Base-by-base conservation (phyloP, 2,113 vertebrate genomes). In the Phaethornis superciliosus region DNA sequence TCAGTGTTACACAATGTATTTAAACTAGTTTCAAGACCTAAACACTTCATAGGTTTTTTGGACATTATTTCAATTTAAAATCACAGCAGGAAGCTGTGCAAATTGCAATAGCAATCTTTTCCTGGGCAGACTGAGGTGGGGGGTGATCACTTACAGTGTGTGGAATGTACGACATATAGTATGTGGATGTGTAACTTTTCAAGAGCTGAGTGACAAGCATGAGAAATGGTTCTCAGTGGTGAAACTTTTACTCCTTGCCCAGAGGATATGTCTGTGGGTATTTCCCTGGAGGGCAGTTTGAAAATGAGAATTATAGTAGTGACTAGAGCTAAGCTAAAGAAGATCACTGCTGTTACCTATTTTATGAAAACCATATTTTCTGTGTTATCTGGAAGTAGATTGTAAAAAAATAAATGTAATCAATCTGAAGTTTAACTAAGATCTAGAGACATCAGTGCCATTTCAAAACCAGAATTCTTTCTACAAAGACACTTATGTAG, bases 211-310 rank as follows among this genome's bases (percentile, higher is more conserved):
- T 77, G 81, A 46, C 59, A 95, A 71, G 32, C 24, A 79, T 93
- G 69, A 89, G 92, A 90, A 97, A 93, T 85, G 28, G 23, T 63
- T 95, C 40, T 91, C 10, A 24, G 51, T 15, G 62, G 26, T 70
- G 67, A 92, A 77, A 72, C 81, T 23, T 94, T 12, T 10, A 79
- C 37, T 58, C 17, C 67, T 75, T 85, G 54, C n/a, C 33, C 51
- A 83, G 79, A 93, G 78, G 72, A 96, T 69, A 81, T 78, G 40
- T 32, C 10, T 71, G 35, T 58, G 59, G 32, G 20, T 88, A 56
- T 93, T 88, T 96, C 89, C 81, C 35, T 65, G 65, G 95, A 88
- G 81, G 64, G 58, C 42, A 87, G 27, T 52, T 76, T 67, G 89
- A 94, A 95, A 49, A 26, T 85, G 88, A 64, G 54, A 95, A 87